phyloP scores from a whole-genome alignment of 2,888 invertebrate genomes.

The Apodemia duryi region DNA sequence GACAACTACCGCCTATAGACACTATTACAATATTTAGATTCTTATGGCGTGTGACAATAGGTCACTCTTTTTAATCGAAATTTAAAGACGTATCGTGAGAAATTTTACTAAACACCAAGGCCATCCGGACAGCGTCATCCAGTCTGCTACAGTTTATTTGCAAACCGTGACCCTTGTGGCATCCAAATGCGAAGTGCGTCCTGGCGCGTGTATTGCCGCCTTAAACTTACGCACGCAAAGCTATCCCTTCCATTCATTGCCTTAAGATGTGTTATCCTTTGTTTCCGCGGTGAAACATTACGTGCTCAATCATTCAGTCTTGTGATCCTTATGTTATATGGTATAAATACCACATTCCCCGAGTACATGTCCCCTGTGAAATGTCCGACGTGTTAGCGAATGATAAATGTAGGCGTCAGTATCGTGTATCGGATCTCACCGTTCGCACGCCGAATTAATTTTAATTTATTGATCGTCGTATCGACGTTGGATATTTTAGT shows the following conservation, averaged over 20 bases:
- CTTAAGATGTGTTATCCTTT: conserved; percentile 73
- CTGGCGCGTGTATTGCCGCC: conserved; percentile 49
- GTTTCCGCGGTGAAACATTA: conserved; percentile 61
- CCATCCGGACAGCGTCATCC: conserved; percentile 60
- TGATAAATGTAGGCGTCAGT: conserved; percentile 79
- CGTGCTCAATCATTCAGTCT: conserved; percentile 52
- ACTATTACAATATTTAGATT: background rate
- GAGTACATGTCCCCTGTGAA: conserved; percentile 59
- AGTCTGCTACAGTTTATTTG: conserved; percentile 64
- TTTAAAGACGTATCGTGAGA: conserved; percentile 46
- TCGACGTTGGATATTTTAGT: conserved; percentile 73
- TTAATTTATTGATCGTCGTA: conserved; percentile 79
- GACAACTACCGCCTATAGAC: too few relatives aligned
- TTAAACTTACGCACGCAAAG: conserved; percentile 54
- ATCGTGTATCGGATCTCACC: conserved; percentile 77
- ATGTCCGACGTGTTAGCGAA: conserved; percentile 78
- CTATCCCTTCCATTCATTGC: conserved; percentile 66
- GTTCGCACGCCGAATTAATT: conserved; percentile 80
- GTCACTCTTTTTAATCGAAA: conserved; percentile 2
- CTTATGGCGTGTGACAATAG: background rate
- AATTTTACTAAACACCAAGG: conserved; percentile 54
- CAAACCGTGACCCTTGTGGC: conserved; percentile 48
- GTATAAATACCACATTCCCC: conserved; percentile 60
- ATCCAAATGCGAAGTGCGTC: conserved; percentile 54
- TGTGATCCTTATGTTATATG: conserved; percentile 50